Percentiles rank a stretch among this genome's conserved stretches.
Evolutionary conservation across 2,113 vertebrate species (phyloP).

Genomic region (Protomyctophum bolini): DNA sequence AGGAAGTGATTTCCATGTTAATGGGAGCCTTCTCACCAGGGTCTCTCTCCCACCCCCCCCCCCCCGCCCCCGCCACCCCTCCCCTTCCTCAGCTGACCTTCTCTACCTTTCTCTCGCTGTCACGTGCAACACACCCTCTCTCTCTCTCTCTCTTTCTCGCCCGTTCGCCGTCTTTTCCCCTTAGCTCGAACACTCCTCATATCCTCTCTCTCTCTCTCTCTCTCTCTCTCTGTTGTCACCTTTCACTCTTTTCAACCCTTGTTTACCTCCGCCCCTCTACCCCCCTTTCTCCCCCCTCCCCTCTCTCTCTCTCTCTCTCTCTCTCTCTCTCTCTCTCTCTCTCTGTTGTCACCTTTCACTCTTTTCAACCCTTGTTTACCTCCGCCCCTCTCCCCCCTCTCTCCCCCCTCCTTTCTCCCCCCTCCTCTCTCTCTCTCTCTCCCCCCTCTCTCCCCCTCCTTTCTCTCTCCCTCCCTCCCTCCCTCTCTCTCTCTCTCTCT

Average conservation of each 20-base stretch:
- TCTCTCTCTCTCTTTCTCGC: constrained; percentile 15
- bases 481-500: constrained; percentile 42
- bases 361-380: constrained; percentile 65
- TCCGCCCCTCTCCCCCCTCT: constrained; percentile 22
- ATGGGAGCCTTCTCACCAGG: constrained; percentile 71
- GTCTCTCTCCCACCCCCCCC: constrained; percentile 36
- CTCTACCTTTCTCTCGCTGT: no score
- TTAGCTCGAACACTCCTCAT: background rate
- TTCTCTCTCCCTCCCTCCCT: constrained; percentile 32
- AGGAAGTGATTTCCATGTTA: constrained; percentile 81
- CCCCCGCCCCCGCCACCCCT: constrained; percentile 17
- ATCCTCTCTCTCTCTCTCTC: constrained; percentile 9
- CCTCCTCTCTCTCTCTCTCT: constrained; percentile 15
- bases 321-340: constrained; percentile 12
- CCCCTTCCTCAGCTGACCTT: background rate
- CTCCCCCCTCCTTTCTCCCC: constrained; percentile 30
- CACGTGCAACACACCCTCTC: background rate
- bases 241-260: no score
- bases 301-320: background rate
- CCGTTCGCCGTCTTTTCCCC: constrained; percentile 18
- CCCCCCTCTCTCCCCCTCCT: constrained; percentile 5
- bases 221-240: constrained; percentile 32
- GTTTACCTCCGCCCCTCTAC: background rate
- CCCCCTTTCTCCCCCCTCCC: constrained; percentile 18
- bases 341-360: constrained; percentile 52